Base-by-base conservation (phyloP, 2,888 invertebrate genomes). In the Iphiclides podalirius region DNA sequence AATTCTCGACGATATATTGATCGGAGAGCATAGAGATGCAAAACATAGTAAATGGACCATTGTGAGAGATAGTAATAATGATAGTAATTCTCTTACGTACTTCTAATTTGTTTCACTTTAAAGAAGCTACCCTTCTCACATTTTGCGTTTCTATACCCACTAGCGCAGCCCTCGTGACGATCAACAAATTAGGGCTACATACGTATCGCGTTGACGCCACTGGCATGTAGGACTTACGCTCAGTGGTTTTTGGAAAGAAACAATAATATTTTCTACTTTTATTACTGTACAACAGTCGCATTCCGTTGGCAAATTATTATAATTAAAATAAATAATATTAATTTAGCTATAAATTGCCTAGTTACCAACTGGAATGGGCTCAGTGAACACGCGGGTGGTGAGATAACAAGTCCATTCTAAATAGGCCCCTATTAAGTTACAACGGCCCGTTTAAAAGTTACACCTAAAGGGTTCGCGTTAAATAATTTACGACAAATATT, bases 311-410 rank as follows among this genome's bases (percentile, higher is more conserved):
- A 83, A 84, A 82, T 71, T 66, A 79, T 79, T 81, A 76, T 40
- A 82, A 79, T 79, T 75, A 82, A 70, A 80, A 83, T 82, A 81
- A 82, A 79, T 79, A 83, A 75, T 78, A 79, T 77, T 79, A 75
- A 86, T 85, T 86, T 83, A 81, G 79, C 86, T 87, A 87, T 69
- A 78, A 85, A 81, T 87, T 88, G 81, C 73, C 87, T 88, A 88
- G 76, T 76, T 75, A 82, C 88, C 88, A 80, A 80, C 71, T 63
- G 85, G 87, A 87, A 87, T 77, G 84, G 77, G 76, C 82, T 84
- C 76, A 56, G 85, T 88, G 88, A 88, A 88, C 88, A 88, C 88
- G 83, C 87, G 78, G 87, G 88, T 88, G 88, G 88, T 82, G 73
- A 81, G 28, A 76, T 83, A 79, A 83, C 79, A 82, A 82, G 74